phyloP scores from a whole-genome alignment of 1,140 invertebrate species.

The Notospermus geniculatus region DNA sequence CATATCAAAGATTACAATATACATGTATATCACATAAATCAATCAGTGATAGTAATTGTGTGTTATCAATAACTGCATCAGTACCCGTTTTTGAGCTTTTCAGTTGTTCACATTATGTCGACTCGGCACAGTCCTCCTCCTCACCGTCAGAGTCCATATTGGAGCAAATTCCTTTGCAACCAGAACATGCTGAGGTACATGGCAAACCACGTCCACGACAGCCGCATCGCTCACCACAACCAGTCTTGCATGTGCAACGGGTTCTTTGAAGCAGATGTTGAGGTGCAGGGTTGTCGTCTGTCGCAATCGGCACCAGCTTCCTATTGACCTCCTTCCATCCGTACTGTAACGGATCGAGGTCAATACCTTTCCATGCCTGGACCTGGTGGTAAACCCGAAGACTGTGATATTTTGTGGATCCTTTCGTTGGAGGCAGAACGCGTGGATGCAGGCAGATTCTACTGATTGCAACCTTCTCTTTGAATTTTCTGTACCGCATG shows the following conservation, averaged over 20 bases:
- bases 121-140: too few relatives aligned
- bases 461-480: neutral
- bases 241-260: constrained; percentile 24
- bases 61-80: too few relatives aligned
- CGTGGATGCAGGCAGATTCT: neutral
- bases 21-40: too few relatives aligned
- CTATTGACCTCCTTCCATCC: constrained; percentile 20
- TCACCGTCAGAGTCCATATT: too few relatives aligned
- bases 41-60: too few relatives aligned
- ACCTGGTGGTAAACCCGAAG: constrained; percentile 16
- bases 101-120: too few relatives aligned
- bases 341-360: neutral
- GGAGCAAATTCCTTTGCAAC: constrained; percentile 21
- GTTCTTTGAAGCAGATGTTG: constrained; percentile 20
- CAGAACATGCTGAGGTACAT: constrained; percentile 18
- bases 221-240: constrained; percentile 24
- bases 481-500: constrained; percentile 3
- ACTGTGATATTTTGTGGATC: constrained; percentile 14
- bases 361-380: constrained; percentile 9
- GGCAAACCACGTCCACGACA: constrained; percentile 18
- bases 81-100: too few relatives aligned
- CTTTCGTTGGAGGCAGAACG: constrained; percentile 16
- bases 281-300: constrained; percentile 20
- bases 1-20: too few relatives aligned
- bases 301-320: constrained; percentile 16